A percentile compares a stretch with the other conserved stretches of the same genome.
Evolutionary conservation across 1,140 invertebrate species (phyloP).

Genomic region (Aphelenchoides besseyi): DNA sequence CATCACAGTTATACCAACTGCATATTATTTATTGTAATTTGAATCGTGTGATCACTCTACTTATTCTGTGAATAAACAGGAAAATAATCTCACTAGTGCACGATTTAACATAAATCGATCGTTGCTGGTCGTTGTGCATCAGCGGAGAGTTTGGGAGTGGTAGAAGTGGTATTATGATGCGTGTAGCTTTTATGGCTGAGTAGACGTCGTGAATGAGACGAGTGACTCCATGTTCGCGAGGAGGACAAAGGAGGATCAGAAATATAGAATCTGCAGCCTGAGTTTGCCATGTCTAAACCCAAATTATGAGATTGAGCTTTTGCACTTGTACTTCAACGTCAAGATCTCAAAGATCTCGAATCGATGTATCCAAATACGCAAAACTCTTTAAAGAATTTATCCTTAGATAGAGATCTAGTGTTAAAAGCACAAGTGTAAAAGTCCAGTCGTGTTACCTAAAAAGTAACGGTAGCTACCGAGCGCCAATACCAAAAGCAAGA

Average conservation of each 20-base stretch:
- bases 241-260: background rate
- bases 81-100: too few relatives aligned
- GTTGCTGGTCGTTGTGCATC: background rate
- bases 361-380: too few relatives aligned
- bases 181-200: background rate
- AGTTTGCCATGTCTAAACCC: background rate
- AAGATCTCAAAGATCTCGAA: too few relatives aligned
- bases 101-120: slow-evolving; percentile 13
- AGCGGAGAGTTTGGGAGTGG: background rate
- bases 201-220: background rate
- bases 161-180: background rate
- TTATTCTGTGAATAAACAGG: slow-evolving; percentile 4
- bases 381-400: too few relatives aligned
- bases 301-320: too few relatives aligned
- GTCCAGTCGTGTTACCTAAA: too few relatives aligned
- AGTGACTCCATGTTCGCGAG: background rate
- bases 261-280: background rate
- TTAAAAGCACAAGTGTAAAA: too few relatives aligned
- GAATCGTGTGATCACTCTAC: background rate
- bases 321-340: too few relatives aligned
- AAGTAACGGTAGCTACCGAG: slow-evolving; percentile 19
- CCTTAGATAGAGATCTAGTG: too few relatives aligned
- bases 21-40: background rate
- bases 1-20: too few relatives aligned
- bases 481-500: background rate